Evolutionary conservation across 2,113 vertebrate species (phyloP).

Genomic region (Cathartes aura): DNA sequence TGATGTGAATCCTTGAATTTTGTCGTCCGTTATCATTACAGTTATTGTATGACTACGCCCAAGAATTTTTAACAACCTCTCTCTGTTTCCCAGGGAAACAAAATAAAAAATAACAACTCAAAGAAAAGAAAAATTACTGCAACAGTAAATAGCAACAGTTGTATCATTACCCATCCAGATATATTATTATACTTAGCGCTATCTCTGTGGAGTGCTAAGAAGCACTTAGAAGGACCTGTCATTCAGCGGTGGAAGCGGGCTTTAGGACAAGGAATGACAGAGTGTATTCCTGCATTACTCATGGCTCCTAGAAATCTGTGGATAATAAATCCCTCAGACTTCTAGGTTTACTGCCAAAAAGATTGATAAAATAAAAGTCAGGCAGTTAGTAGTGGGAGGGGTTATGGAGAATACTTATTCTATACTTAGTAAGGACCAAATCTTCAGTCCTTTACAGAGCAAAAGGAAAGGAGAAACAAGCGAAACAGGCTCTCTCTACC

Average conservation of each 20-base stretch:
- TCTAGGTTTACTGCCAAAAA: neutral
- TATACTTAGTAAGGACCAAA: neutral
- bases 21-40: constrained; percentile 24
- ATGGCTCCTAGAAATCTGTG: neutral
- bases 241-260: neutral
- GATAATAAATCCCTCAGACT: neutral
- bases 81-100: neutral
- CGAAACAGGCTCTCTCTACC: neutral
- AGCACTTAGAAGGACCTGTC: neutral
- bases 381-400: neutral
- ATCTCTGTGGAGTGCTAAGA: neutral
- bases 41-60: neutral
- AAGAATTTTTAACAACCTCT: neutral
- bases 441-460: neutral
- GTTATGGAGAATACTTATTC: neutral
- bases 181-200: neutral
- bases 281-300: neutral
- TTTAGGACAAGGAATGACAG: neutral
- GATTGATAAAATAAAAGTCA: neutral
- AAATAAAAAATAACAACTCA: neutral
- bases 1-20: constrained; percentile 25
- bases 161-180: neutral
- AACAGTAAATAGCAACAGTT: neutral
- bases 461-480: neutral
- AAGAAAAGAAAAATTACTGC: neutral